Evolutionary conservation across 2,888 invertebrate genomes (phyloP), one percentile per base, ranked within the genome.

Genomic region (Drosophila cracens): DNA sequence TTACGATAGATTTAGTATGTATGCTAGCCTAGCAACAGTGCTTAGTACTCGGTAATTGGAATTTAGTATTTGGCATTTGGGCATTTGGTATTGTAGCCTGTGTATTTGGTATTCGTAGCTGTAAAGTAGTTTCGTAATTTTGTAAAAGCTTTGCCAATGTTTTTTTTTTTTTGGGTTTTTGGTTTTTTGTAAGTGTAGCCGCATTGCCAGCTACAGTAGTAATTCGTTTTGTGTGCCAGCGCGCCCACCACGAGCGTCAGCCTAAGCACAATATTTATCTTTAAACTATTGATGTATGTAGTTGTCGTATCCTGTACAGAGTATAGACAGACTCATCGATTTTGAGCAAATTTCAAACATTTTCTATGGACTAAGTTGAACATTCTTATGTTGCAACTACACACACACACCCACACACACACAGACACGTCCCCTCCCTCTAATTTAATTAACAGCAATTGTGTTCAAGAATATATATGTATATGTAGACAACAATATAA

Each of bases 61-160:
- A 52, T 46, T 54, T 31, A 21, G 56, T 53, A 49, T 2, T 16
- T 25, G 38, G 36, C 58, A 64, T 52, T 58, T 34, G 46, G 67
- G 71, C 56, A 63, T 48, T 58, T 51, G 51, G 76, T 57, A 64
- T 62, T 56, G 62, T 61, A 67, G 66, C 62, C 72, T 29, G 54
- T 62, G 61, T 62, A 70, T 74, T 76, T 65, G 60, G 72, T 87
- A 83, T 84, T 83, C 74, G 67, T 79, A 82, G 72, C 65, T 82
- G 83, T 87, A 85, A 75, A 64, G 86, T 85, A 85, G 85, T 85
- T 85, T 87, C 88, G 88, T 85, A 87, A 87, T 85, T 85, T 86
- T 86, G 80, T 88, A 88, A 86, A 80, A 73, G 87, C 87, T 84
- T 84, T 82, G 83, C 87, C 87, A 77, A 53, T 59, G 40, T 62